Evolutionary conservation across 2,113 vertebrate genomes (phyloP), one percentile per base, ranked within the genome.

Genomic region (Xyliphius kryptos): DNA sequence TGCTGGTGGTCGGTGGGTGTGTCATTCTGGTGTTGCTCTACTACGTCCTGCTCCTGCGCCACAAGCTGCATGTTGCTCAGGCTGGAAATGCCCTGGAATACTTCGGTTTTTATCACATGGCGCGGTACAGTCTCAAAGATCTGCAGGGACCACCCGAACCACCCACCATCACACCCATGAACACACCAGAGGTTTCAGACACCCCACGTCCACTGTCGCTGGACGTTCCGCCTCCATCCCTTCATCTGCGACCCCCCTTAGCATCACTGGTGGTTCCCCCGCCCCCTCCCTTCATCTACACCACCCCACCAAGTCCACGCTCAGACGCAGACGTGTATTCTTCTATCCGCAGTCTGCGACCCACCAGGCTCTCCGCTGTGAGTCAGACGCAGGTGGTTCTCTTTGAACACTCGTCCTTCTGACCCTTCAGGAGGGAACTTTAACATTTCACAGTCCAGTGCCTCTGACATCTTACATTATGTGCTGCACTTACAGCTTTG

Each of bases 401-500:
- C 63, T 89, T 89, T 72, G 86, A 89, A 62, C 87, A 89, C 63
- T 88, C 87, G 0, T 77, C 84, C 12, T 70, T 88, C 37, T 88
- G 79, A 87, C 15, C 36, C 44, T 41, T n/a, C 4, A 1, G 47
- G 32, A 13, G 51, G 8, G 19, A 66, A 59, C 48, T 38, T 53
- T 21, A 46, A 16, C n/a, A 26, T 26, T 26, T 66, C 44, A 64
- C 19, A 38, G 50, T 22, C 53, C 15, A 37, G 47, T n/a, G 16
- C 41, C 47, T 51, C 12, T 16, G 16, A 3, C 21, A 58, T 19
- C 20, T 36, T 43, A 48, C 20, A 21, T 40, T 1, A 43, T 11
- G 48, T 40, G 15, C 0, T 14, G 20, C 22, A 22, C 43, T 9
- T 54, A 26, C 22, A 26, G 22, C 22, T 26, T 26, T 26, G 22